Percentiles rank a stretch among this genome's conserved stretches.
These are phyloP conservation scores for Andrena praecox DNA, from an alignment of 2,888 invertebrate genomes.

Conservation along the genomic window DNA sequence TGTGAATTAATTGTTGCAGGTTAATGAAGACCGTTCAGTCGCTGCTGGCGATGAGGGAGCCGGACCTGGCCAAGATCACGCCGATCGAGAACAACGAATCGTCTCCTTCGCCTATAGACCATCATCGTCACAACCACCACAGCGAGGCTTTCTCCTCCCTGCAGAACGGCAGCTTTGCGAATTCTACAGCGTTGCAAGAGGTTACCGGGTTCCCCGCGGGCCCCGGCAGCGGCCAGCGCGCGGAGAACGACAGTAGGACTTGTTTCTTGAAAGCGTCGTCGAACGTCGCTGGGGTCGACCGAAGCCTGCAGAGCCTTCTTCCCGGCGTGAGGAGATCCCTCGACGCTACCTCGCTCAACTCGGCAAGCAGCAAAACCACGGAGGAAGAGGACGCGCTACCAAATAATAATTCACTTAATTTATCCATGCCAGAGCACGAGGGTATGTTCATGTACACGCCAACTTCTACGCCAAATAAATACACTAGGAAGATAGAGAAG, in stretches of 20 bases:
- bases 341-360: constrained; percentile 80
- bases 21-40: constrained; percentile 89
- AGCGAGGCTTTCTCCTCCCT: constrained; percentile 57
- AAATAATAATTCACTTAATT: constrained; percentile 29
- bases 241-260: constrained; percentile 69
- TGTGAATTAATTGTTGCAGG: constrained; percentile 74
- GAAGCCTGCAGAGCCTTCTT: constrained; percentile 66
- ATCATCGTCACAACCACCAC: constrained; percentile 35
- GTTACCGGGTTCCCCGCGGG: constrained; percentile 59
- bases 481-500: constrained; percentile 65
- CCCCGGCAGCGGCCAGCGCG: constrained; percentile 67
- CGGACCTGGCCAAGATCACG: constrained; percentile 85
- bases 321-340: constrained; percentile 78
- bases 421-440: constrained; percentile 31
- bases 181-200: constrained; percentile 70
- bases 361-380: constrained; percentile 78
- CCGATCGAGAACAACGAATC: constrained; percentile 64
- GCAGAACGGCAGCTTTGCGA: constrained; percentile 68
- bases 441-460: constrained; percentile 34
- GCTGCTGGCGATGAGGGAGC: constrained; percentile 88
- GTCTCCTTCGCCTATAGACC: constrained; percentile 69
- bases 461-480: constrained; percentile 72
- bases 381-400: constrained; percentile 75
- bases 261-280: constrained; percentile 57
- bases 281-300: constrained; percentile 29